Conservation (phyloP, 2,888 invertebrate genomes). For the Oxyteleia sp. region DNA sequence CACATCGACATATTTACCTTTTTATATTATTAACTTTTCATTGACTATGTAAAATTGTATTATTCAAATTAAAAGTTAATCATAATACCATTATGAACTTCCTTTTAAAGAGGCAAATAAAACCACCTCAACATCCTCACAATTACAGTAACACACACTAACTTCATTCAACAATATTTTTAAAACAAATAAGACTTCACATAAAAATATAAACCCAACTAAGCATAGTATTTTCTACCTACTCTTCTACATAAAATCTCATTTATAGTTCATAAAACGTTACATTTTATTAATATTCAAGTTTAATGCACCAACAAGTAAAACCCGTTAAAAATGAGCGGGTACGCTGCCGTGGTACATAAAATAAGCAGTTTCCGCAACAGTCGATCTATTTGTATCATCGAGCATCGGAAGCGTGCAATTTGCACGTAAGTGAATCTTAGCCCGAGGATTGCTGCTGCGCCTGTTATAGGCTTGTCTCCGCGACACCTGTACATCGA, state of each 20-base stretch:
- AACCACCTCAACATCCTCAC: too few species aligned
- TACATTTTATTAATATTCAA: slow-evolving; percentile 9
- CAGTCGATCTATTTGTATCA: slow-evolving; percentile 28
- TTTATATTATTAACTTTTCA: too few species aligned
- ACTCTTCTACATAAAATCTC: slow-evolving; percentile 4
- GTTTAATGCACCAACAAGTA: background rate
- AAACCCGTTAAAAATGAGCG: slow-evolving; percentile 4
- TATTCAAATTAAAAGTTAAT: too few species aligned
- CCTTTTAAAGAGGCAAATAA: too few species aligned
- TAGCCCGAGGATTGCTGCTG: slow-evolving; percentile 30
- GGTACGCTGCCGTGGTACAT: background rate
- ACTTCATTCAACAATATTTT: too few species aligned
- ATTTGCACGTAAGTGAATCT: slow-evolving; percentile 54
- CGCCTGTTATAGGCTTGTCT: slow-evolving; percentile 14
- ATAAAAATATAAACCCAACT: too few species aligned
- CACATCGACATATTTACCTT: too few species aligned
- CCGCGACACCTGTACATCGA: slow-evolving; percentile 55
- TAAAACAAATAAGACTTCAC: too few species aligned
- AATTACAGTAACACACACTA: too few species aligned
- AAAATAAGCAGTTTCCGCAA: slow-evolving; percentile 32
- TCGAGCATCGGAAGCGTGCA: slow-evolving; percentile 28
- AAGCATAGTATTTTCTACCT: too few species aligned
- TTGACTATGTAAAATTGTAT: too few species aligned
- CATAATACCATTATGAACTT: too few species aligned
- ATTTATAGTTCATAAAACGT: slow-evolving; percentile 27